Conservation (phyloP, 2,888 invertebrate genomes). For the Desoria tigrina region DNA sequence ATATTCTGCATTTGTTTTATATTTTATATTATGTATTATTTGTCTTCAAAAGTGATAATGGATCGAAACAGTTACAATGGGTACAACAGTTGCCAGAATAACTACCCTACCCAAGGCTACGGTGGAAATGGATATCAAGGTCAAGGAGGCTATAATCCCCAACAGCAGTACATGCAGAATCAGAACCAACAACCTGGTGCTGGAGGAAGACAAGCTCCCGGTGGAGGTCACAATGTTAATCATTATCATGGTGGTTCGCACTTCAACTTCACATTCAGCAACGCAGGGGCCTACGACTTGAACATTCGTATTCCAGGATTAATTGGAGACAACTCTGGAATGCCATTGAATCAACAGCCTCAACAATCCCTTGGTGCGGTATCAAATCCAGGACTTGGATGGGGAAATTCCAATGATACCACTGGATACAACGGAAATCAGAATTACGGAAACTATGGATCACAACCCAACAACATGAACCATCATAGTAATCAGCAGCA, state of each 20-base stretch:
- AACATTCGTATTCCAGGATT: slow-evolving; percentile 15
- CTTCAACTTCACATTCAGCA: slow-evolving; percentile 19
- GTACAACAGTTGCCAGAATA: too few species aligned
- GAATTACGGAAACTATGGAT: too few species aligned
- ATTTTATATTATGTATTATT: too few species aligned
- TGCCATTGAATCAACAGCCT: too few species aligned
- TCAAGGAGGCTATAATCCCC: too few species aligned
- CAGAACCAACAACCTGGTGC: neutral
- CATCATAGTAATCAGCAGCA: too few species aligned
- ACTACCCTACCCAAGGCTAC: neutral
- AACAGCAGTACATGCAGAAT: neutral
- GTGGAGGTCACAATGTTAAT: slow-evolving; percentile 12
- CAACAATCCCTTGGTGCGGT: too few species aligned
- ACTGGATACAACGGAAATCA: too few species aligned
- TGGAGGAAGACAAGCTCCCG: neutral
- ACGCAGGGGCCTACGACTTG: slow-evolving; percentile 19
- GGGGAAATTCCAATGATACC: slow-evolving; percentile 2
- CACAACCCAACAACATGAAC: too few species aligned
- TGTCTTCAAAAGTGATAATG: too few species aligned
- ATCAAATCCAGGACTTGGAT: neutral
- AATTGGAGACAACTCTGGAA: too few species aligned
- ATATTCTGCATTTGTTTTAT: too few species aligned
- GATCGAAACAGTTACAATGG: neutral
- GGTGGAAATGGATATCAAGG: neutral
- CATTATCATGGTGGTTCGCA: slow-evolving; percentile 16